Evolutionary conservation across 2,113 vertebrate genomes (phyloP).

Genomic region (Pseudorasbora parva): DNA sequence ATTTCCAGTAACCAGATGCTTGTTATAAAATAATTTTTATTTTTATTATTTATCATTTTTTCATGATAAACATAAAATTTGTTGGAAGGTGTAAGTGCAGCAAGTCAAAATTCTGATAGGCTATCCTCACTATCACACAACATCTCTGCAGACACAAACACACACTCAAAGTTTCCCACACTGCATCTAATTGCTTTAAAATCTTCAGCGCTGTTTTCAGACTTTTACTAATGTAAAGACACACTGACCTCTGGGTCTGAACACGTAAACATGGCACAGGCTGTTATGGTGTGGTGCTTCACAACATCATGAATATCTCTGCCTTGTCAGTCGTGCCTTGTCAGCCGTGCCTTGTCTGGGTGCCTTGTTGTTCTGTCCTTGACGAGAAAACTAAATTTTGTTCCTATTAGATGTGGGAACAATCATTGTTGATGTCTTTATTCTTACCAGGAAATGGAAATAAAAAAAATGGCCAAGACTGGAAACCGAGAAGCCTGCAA

Average conservation of each 20-base stretch:
- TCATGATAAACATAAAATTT: no score
- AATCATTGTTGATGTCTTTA: neutral
- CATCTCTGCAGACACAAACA: conserved; percentile 39
- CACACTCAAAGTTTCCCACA: conserved; percentile 16
- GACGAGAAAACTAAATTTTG: neutral
- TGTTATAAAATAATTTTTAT: neutral
- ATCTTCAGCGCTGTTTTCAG: conserved; percentile 53
- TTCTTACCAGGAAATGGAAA: conserved; percentile 88
- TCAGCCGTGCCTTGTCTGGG: neutral
- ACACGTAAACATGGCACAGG: neutral
- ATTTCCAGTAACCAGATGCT: neutral
- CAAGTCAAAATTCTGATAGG: conserved; percentile 41
- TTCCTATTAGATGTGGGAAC: neutral
- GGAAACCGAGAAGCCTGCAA: conserved; percentile 96
- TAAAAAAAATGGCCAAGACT: conserved; percentile 98
- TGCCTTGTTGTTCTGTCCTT: neutral
- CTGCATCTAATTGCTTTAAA: conserved; percentile 11
- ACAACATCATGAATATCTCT: neutral
- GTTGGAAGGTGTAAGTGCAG: neutral
- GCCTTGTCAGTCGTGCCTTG: no score
- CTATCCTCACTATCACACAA: conserved; percentile 40
- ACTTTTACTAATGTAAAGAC: conserved; percentile 67
- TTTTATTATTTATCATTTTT: no score
- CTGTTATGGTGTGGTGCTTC: no score
- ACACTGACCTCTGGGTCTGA: conserved; percentile 8